Base-by-base conservation (phyloP, 1,140 invertebrate species). In the Bombus cullumanus region DNA sequence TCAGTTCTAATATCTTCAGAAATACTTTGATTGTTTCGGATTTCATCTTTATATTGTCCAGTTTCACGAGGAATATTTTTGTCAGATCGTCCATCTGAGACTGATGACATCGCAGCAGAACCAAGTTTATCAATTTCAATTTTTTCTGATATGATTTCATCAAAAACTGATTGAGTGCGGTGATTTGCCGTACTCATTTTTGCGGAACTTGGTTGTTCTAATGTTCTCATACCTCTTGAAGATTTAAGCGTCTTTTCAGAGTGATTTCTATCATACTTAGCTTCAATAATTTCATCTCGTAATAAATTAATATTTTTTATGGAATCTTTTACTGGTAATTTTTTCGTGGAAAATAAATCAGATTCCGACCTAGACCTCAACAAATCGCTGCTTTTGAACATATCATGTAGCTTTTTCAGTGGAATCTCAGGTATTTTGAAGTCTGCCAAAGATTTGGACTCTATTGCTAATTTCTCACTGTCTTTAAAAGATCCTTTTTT, bases 351-450 rank as follows among this genome's bases (percentile, higher is more conserved):
- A 43, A 92, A 83, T 18, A 94, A 89, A 84, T 95, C 92, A 3
- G 94, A 93, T 78, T 95, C 94, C 1, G 94, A 95, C 86, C 93
- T 93, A 0, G 94, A 95, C 28, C 93, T 89, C 47, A 94, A 79
- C 68, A 95, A 88, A 83, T 95, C 93, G 64, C 90, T 94, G 15
- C 81, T 95, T 80, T 92, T 93, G 76, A 94, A 95, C 75, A 95
- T 93, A 53, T 95, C 94, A 81, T 95, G 93, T 83, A 95, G 94
- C 34, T 91, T 92, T 74, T 95, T 94, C 25, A 95, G 91, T 0
- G 94, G 93, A 68, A 95, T 94, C 85, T 95, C 94, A 89, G 95
- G 95, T 92, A 95, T 93, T 94, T 94, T 95, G 41, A 94, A 95
- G 57, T 95, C 93, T 34, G 92, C 92, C 8, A 95, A 90, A 13